Evolutionary conservation across 2,888 invertebrate genomes (phyloP).

Genomic region (Rhimphoctona megacephalus): DNA sequence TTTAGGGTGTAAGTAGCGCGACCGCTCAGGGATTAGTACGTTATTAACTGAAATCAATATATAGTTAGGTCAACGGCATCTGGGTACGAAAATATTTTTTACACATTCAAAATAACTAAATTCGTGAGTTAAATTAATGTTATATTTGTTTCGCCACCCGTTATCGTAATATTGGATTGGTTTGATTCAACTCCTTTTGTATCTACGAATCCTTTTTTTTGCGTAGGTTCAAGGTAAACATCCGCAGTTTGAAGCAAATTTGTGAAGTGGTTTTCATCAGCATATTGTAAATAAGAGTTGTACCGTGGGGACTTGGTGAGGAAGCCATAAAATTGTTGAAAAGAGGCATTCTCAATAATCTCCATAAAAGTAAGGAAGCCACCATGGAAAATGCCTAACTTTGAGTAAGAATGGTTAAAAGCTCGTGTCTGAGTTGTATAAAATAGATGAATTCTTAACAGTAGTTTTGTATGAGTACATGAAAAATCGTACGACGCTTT

Average conservation of each 20-base stretch:
- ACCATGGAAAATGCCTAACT: constrained; percentile 2
- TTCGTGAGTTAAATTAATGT: too few relatives aligned
- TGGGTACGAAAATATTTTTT: too few relatives aligned
- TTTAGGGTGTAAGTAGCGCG: too few relatives aligned
- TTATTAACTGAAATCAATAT: too few relatives aligned
- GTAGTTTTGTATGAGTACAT: background rate
- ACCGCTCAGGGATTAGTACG: too few relatives aligned
- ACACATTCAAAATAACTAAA: too few relatives aligned
- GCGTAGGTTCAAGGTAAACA: background rate
- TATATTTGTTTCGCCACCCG: too few relatives aligned
- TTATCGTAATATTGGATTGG: too few relatives aligned
- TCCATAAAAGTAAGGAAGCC: constrained; percentile 43
- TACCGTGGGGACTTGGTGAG: background rate
- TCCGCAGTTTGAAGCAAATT: background rate
- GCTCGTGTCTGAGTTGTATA: constrained; percentile 17
- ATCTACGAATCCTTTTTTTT: too few relatives aligned
- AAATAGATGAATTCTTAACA: constrained; percentile 23
- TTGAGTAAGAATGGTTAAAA: constrained; percentile 32
- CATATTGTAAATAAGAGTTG: background rate
- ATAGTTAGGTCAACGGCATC: too few relatives aligned
- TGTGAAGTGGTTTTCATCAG: background rate
- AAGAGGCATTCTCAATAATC: constrained; percentile 20
- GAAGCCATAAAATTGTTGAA: constrained; percentile 10
- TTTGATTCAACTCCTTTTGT: too few relatives aligned
- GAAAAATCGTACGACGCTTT: constrained; percentile 29